Evolutionary conservation across 2,888 invertebrate species (phyloP), one percentile per base, ranked within the genome.

Genomic region (Conchocele bisecta): DNA sequence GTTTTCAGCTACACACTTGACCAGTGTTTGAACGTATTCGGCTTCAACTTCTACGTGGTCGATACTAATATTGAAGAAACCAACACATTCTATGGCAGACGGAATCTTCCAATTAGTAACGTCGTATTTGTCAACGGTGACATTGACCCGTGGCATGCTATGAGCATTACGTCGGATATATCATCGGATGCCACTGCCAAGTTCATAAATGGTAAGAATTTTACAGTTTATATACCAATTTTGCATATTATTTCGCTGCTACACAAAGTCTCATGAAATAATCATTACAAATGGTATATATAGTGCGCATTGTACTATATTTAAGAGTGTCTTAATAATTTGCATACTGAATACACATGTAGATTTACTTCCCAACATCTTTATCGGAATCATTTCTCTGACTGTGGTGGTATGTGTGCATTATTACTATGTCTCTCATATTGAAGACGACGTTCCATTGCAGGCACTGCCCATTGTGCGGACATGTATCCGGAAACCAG

Each of bases 391-490:
- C n/a, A n/a, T n/a, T n/a, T n/a, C n/a, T n/a, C 37, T 35, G 11
- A 11, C 11, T 11, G n/a, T 11, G 37, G n/a, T 11, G 37, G n/a
- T 35, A 11, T 35, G 37, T 35, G 11, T n/a, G 11, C 11, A 35
- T 35, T n/a, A 22, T 42, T 15, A 17, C 42, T 42, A 7, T 7
- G 46, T 7, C 28, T 46, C 28, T 13, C 3, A 17, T 48, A 26
- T 3, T 48, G 42, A 6, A 29, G 6, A 22, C 28, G 9, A 4
- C 56, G 35, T 54, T 41, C 31, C 35, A 37, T 68, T 53, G 24
- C 65, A 79, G 96, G 96, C 42, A 96, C 97, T 20, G 97, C 97
- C 4, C 97, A 97, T 90, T 97, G 97, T 91, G 97, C 97, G 0
- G 95, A 97, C 88, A 96, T 97, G 96, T 97, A 97, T 89, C 96